phyloP scores from a whole-genome alignment of 2,797 vertebrate species.

The Hoplostethus atlanticus region DNA sequence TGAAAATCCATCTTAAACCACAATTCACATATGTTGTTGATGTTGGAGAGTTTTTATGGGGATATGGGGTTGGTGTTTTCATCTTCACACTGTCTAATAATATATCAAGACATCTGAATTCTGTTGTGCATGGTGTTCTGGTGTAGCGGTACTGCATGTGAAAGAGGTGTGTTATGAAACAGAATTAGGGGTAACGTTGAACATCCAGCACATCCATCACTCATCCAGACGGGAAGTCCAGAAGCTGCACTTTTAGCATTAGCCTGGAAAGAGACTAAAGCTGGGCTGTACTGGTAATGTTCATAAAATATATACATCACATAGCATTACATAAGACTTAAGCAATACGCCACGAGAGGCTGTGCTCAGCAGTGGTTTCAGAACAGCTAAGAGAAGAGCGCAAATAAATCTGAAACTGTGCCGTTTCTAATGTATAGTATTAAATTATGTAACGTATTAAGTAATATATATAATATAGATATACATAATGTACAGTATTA shows the following conservation, averaged over 20 bases:
- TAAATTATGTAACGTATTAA: too few species aligned
- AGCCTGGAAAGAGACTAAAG: neutral
- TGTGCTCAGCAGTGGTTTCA: neutral
- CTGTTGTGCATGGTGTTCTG: neutral
- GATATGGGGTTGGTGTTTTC: neutral
- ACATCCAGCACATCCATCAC: slow-evolving; percentile 20
- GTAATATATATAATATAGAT: too few species aligned
- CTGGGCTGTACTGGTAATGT: neutral
- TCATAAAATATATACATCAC: neutral
- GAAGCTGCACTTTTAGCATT: slow-evolving; percentile 16
- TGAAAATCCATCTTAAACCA: too few species aligned
- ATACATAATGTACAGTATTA: too few species aligned
- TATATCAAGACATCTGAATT: neutral
- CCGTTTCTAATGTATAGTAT: too few species aligned
- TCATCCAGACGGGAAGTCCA: slow-evolving; percentile 20
- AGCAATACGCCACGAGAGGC: neutral
- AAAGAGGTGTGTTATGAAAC: slow-evolving; percentile 24
- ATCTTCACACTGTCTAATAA: neutral
- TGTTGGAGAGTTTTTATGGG: neutral
- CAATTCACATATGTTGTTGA: too few species aligned
- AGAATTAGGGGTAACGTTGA: slow-evolving; percentile 20
- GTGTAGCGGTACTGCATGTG: neutral
- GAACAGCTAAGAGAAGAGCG: neutral
- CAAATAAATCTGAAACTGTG: too few species aligned
- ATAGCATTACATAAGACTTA: slow-evolving; percentile 2